Evolutionary conservation across 2,113 vertebrate species (phyloP), one percentile per base, ranked within the genome.

Genomic region (Hemibagrus wyckioides): DNA sequence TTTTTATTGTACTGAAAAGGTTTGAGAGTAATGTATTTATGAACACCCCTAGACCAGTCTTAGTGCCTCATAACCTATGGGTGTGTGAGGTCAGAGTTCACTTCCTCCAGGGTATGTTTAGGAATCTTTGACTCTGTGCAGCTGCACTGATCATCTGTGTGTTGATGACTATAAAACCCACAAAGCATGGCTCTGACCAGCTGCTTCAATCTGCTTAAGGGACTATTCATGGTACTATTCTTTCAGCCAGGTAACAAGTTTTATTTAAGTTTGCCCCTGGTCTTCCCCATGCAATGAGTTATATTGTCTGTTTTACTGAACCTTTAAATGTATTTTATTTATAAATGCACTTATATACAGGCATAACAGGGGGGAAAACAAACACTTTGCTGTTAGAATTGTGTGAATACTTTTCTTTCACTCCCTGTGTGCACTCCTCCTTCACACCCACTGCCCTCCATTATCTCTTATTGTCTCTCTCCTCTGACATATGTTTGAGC

Each of bases 121-220:
- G 94, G 93, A 95, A 94, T 93, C 93, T 94, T 91, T 93, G 93
- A 94, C 94, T 94, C 91, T 93, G 88, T 91, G 90, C 96, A 98
- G 97, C 96, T 96, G 97, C 95, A 92, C 90, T 93, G 92, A 94
- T 97, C 96, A 93, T 96, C 95, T 95, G 93, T 92, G 92, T 93
- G 93, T 93, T 91, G 96, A 96, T 96, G 95, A 95, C 95, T 95
- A 95, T 96, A 96, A 97, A 97, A 96, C 93, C 96, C 95, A 97
- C 93, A 93, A 94, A 94, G 93, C 94, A 69, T 96, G 93, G 89
- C 94, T 94, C 93, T 91, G 91, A 93, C 94, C 96, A 96, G 96
- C 95, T 97, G 96, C 93, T 93, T 95, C 92, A 93, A 94, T 95
- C 95, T 93, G 92, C 54, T 90, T 89, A 41, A 90, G 61, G n/a